Evolutionary conservation across 1,140 invertebrate genomes (phyloP).

Genomic region (Adelges cooleyi): DNA sequence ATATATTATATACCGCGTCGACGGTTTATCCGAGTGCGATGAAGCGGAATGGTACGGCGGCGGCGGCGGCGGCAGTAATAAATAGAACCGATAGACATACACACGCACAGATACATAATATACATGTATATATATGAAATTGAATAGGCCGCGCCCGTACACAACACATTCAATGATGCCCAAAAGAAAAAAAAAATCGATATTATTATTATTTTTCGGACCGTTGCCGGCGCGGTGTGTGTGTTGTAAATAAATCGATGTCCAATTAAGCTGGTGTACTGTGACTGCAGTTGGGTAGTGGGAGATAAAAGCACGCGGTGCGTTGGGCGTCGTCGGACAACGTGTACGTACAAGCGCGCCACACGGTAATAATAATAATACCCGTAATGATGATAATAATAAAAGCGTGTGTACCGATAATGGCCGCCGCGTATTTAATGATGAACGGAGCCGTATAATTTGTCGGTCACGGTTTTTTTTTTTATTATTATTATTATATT

Average conservation of each 20-base stretch:
- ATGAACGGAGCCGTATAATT: slow-evolving; percentile 13
- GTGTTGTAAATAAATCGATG: slow-evolving; percentile 26
- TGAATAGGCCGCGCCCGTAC: slow-evolving; percentile 1
- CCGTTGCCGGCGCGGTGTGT: neutral
- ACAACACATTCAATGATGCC: neutral
- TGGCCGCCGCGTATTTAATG: slow-evolving; percentile 14
- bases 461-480: slow-evolving; percentile 20
- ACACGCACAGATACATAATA: too few relatives aligned
- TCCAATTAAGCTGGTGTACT: neutral
- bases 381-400: slow-evolving; percentile 22
- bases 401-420: slow-evolving; percentile 25
- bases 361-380: slow-evolving; percentile 17
- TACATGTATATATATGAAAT: neutral
- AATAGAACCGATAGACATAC: slow-evolving; percentile 12
- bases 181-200: neutral
- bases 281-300: neutral
- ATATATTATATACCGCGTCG: too few relatives aligned
- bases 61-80: slow-evolving; percentile 2
- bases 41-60: neutral
- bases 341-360: neutral
- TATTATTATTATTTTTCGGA: neutral
- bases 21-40: slow-evolving; percentile 4
- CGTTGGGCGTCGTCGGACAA: slow-evolving; percentile 11
- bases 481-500: neutral
- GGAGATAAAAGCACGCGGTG: neutral